Evolutionary conservation across 2,113 vertebrate genomes (phyloP).

Genomic region (Pedionomus torquatus): DNA sequence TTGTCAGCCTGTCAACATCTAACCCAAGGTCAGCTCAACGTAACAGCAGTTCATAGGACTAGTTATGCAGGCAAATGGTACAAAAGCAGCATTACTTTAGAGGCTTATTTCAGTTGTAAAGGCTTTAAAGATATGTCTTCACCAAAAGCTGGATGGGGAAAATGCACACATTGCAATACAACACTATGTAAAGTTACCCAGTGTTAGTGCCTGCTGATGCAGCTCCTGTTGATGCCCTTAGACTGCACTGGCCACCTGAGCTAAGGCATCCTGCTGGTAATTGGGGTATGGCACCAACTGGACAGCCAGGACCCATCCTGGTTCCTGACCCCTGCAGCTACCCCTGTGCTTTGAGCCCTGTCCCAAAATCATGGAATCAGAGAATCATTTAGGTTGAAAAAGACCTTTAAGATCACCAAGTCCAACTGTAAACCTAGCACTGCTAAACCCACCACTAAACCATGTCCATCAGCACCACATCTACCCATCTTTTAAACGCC

Average conservation of each 20-base stretch:
- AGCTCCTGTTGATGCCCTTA: not conserved
- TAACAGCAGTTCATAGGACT: not conserved
- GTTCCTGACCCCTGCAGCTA: not conserved
- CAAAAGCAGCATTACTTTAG: not conserved
- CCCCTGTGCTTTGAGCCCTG: not conserved
- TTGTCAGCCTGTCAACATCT: not conserved
- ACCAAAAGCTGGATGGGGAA: not conserved
- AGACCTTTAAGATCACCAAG: not conserved
- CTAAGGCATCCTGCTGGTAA: not conserved
- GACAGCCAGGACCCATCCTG: accelerated
- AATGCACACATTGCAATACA: not conserved
- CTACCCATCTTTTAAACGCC: not conserved
- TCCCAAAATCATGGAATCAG: not conserved
- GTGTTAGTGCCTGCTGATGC: not conserved
- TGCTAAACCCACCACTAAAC: not conserved
- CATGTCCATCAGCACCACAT: not conserved
- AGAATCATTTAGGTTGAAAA: not conserved
- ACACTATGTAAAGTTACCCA: not conserved
- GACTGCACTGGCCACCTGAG: not conserved
- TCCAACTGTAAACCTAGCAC: not conserved
- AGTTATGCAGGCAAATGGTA: not conserved
- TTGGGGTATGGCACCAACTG: accelerated
- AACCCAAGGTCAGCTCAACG: not conserved
- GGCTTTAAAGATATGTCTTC: not conserved
- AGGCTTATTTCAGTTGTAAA: not conserved